Conservation (phyloP, 2,797 vertebrate species). For the Coreius guichenoti region DNA sequence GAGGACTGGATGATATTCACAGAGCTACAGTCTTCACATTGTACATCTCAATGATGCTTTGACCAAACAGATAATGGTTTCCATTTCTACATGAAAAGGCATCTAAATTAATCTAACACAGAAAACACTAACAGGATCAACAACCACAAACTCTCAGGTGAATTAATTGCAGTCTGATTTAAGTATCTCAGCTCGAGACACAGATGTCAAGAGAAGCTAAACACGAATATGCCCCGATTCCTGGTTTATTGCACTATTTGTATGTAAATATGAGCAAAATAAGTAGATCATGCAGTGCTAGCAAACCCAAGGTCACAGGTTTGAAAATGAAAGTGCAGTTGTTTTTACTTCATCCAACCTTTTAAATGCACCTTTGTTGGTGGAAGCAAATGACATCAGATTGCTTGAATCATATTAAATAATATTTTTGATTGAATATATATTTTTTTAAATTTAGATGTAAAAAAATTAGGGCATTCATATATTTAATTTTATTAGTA, state of each 20-base stretch:
- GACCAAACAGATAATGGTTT: not conserved
- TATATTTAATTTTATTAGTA: not conserved
- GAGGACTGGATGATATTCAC: conserved; percentile 9
- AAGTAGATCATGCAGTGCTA: not conserved
- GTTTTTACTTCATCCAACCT: not conserved
- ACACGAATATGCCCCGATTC: not conserved
- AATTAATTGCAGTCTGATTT: not conserved
- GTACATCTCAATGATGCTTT: conserved; percentile 4
- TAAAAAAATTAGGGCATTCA: not conserved
- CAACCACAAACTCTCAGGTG: no score
- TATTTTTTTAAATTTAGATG: not conserved
- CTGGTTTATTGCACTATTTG: not conserved
- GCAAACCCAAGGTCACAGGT: conserved; percentile 37
- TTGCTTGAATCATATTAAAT: not conserved
- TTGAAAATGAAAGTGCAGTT: not conserved
- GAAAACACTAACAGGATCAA: not conserved
- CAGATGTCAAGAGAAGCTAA: not conserved
- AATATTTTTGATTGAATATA: not conserved
- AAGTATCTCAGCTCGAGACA: conserved; percentile 6
- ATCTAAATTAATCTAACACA: not conserved
- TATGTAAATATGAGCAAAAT: not conserved
- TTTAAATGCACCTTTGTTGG: not conserved
- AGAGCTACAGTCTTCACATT: conserved; percentile 3
- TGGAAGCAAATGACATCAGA: not conserved
- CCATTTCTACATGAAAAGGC: not conserved